Percentiles rank a stretch among this genome's conserved stretches.
Evolutionary conservation across 2,888 invertebrate species (phyloP).

Genomic region (Desoria tigrina): DNA sequence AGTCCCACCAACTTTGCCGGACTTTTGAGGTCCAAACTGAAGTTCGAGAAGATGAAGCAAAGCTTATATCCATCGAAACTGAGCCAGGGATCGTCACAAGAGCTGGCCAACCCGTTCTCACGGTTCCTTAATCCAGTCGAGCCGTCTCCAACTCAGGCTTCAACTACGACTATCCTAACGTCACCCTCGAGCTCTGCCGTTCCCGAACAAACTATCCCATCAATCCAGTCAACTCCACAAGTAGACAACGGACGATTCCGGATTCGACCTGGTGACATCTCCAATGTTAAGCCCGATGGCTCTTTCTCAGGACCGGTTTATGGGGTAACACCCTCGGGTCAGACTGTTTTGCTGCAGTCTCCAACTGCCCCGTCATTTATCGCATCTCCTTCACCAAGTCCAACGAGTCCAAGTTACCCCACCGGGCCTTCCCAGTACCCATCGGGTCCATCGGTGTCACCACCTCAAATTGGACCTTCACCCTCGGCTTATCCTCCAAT

Average conservation of each 20-base stretch:
- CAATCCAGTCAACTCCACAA: slow-evolving; percentile 22
- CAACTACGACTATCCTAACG: not conserved
- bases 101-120: slow-evolving; percentile 25
- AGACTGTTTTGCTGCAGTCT: slow-evolving; percentile 30
- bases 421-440: not conserved
- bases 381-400: not conserved
- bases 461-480: not conserved
- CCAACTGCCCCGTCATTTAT: slow-evolving; percentile 10
- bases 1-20: slow-evolving; percentile 43
- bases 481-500: not conserved
- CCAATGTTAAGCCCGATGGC: slow-evolving; percentile 10
- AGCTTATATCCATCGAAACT: slow-evolving; percentile 39
- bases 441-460: not conserved
- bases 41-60: slow-evolving; percentile 49
- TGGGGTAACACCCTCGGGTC: slow-evolving; percentile 41
- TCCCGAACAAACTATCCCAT: too few relatives aligned
- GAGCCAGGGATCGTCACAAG: not conserved
- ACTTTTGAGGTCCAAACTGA: slow-evolving; percentile 48
- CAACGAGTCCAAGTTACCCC: not conserved
- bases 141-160: not conserved
- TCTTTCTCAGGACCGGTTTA: slow-evolving; percentile 17
- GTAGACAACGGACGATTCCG: slow-evolving; percentile 49
- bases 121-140: not conserved
- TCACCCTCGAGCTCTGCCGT: not conserved
- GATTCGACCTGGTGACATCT: slow-evolving; percentile 49